Percentiles rank a stretch among this genome's conserved stretches.
phyloP scores from a whole-genome alignment of 2,797 vertebrate species.

The Gymnothorax javanicus region DNA sequence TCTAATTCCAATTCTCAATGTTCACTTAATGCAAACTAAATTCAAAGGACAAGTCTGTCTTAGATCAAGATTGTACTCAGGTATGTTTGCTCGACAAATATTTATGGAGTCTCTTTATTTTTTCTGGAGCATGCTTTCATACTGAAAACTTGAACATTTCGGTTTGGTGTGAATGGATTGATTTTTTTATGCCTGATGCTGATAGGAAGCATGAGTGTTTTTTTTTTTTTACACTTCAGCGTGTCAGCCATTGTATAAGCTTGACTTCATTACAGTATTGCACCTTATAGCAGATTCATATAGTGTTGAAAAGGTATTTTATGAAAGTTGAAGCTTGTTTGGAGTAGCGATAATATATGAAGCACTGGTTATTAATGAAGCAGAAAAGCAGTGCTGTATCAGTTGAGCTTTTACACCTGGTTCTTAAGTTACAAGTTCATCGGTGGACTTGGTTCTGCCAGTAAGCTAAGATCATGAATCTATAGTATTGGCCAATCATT shows the following conservation, averaged over 20 bases:
- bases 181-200: background rate
- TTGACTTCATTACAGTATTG: background rate
- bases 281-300: background rate
- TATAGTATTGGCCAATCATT: background rate
- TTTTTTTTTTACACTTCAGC: background rate
- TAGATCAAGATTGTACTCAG: slow-evolving; percentile 48
- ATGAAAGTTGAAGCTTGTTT: background rate
- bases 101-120: slow-evolving; percentile 12
- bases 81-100: slow-evolving; percentile 43
- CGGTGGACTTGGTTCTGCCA: background rate
- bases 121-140: background rate
- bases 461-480: background rate
- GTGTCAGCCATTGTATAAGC: background rate
- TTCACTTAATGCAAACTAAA: slow-evolving; percentile 49
- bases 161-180: background rate
- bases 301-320: background rate
- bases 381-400: background rate
- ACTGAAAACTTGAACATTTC: background rate
- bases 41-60: slow-evolving; percentile 48
- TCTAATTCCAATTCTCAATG: slow-evolving; percentile 43
- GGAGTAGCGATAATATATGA: background rate
- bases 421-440: background rate
- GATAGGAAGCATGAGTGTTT: background rate
- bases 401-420: background rate
- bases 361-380: background rate